Evolutionary conservation across 1,140 invertebrate species (phyloP), one percentile per base, ranked within the genome.

Genomic region (Bombyx mandarina): DNA sequence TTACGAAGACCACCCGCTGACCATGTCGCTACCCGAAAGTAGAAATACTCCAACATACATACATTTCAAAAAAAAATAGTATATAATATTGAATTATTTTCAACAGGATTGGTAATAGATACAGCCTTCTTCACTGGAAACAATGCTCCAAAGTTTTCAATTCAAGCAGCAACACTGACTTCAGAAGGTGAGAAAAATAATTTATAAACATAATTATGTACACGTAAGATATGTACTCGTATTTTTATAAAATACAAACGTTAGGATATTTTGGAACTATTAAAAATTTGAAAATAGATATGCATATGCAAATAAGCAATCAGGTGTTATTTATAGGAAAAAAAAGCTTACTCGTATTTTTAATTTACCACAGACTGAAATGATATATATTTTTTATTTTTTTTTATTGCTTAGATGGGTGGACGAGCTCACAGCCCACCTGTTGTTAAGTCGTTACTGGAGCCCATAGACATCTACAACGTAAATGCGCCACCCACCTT

Each of bases 111-210:
- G 12, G 85, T 91, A 52, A 75, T 93, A 0, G 92, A 93, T 65
- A 93, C 92, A 0, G 91, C 89, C 5, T 92, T 89, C 71, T 93
- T 93, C 63, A 92, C 91, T 9, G 92, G 92, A 55, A 93, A 93
- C 70, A 91, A 89, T 65, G 89, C 90, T 3, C 92, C 91, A 1
- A 88, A 89, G 68, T 89, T 91, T 65, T 93, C 92, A 0, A 88
- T 93, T 45, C 92, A 93, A 77, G 92, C 89, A 3, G 91, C 90
- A 3, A 71, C 76, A 56, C 73, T 92, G 45, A 77, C 80, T 6
- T 57, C 75, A 50, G 80, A 89, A 86, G 89, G 89, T 91, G 49
- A 61, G 61, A 35, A 35, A 4, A 51, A 44, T 43, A 43, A 43
- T 43, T n/a, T 53, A 6, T 10, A 8, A 46, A 9, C n/a, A 46